Conservation (phyloP, 1,140 invertebrate genomes). For the Venturia canescens region DNA sequence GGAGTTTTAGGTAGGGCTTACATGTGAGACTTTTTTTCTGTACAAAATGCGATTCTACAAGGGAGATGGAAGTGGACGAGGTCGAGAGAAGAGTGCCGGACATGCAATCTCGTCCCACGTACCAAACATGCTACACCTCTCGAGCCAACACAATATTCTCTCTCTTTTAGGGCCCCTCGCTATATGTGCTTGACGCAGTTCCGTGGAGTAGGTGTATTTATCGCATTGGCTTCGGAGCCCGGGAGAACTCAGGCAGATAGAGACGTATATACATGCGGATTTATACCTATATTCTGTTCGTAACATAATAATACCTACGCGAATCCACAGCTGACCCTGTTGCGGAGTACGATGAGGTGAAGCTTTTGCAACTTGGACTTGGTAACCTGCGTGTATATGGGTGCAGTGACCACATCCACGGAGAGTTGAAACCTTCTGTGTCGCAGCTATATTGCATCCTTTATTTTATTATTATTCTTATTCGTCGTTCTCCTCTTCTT, state of each 20-base stretch:
- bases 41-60: conserved; percentile 1
- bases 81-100: conserved; percentile 7
- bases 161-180: conserved; percentile 1
- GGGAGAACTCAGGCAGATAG: conserved; percentile 22
- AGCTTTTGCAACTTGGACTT: conserved; percentile 20
- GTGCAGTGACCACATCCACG: conserved; percentile 36
- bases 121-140: conserved; percentile 4
- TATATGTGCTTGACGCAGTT: conserved; percentile 4
- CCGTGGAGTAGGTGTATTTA: conserved; percentile 41
- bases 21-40: conserved; percentile 1
- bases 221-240: conserved; percentile 12
- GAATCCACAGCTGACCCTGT: conserved; percentile 24
- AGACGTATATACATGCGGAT: background rate
- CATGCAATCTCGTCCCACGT: conserved; percentile 50
- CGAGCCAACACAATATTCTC: conserved; percentile 41
- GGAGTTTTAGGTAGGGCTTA: background rate
- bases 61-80: background rate
- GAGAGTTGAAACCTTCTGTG: conserved; percentile 9
- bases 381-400: conserved; percentile 23
- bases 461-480: conserved; percentile 31
- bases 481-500: conserved; percentile 26
- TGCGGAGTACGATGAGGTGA: background rate
- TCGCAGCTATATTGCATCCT: background rate
- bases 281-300: background rate
- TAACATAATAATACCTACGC: conserved; percentile 21